These are phyloP conservation scores for Solea solea DNA, from an alignment of 2,113 vertebrate genomes.

Conservation along the genomic window DNA sequence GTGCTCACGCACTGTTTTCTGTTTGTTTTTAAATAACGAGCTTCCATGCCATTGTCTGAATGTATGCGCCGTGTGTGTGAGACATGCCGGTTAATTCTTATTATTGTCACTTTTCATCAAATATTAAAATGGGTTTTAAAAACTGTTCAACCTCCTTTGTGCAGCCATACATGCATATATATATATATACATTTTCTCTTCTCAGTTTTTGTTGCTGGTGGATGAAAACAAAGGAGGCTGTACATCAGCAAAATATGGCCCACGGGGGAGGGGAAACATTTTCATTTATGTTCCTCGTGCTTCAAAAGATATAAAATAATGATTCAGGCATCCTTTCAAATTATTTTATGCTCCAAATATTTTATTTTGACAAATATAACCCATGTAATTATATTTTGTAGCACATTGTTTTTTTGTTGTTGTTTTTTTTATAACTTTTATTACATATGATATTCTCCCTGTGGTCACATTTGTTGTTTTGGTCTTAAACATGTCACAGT, in stretches of 20 bases:
- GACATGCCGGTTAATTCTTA: neutral
- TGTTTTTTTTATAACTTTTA: neutral
- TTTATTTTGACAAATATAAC: neutral
- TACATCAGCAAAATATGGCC: constrained; percentile 29
- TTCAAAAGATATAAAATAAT: neutral
- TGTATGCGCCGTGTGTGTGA: neutral
- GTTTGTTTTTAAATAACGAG: neutral
- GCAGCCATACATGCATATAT: too few relatives aligned
- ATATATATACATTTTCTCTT: neutral
- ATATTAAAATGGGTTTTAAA: neutral
- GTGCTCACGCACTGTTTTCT: neutral
- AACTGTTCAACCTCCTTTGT: too few relatives aligned
- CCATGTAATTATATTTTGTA: too few relatives aligned
- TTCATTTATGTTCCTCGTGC: constrained; percentile 5
- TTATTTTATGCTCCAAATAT: neutral
- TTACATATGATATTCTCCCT: neutral
- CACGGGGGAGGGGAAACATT: neutral
- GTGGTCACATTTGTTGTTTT: constrained; percentile 2
- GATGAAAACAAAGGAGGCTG: neutral
- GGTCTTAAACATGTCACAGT: constrained; percentile 21
- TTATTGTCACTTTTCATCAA: constrained; percentile 6
- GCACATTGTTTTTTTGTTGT: neutral
- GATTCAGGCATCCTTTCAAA: neutral
- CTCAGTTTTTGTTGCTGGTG: neutral
- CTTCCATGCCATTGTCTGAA: neutral